These are phyloP conservation scores for Hoplostethus mediterraneus DNA, from an alignment of 2,797 vertebrate species.

Conservation along the genomic window DNA sequence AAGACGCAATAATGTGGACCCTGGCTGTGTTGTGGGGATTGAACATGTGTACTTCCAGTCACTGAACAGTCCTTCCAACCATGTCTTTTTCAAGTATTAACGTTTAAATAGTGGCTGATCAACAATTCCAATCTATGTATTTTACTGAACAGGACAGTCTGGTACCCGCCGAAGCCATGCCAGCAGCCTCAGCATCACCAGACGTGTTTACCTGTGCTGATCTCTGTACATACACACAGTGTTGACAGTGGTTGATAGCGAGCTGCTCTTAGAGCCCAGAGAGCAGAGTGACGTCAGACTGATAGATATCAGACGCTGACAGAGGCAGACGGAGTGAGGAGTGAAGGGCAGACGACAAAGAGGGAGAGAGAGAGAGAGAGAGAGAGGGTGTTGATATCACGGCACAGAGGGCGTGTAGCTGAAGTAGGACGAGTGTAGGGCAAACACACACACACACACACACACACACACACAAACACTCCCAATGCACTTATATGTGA, in stretches of 20 bases:
- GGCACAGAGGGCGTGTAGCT: not conserved
- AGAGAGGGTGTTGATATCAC: slow-evolving; percentile 2
- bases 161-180: no score
- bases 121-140: no score
- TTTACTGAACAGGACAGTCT: no score
- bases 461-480: slow-evolving; percentile 13
- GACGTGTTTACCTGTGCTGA: not conserved
- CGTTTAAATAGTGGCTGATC: no score
- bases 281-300: slow-evolving; percentile 26
- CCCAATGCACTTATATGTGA: slow-evolving; percentile 18
- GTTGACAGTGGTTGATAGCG: slow-evolving; percentile 12
- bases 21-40: no score
- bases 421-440: not conserved
- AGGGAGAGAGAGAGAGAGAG: slow-evolving; percentile 10
- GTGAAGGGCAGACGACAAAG: slow-evolving; percentile 15
- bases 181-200: no score
- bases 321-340: slow-evolving; percentile 5
- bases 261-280: slow-evolving; percentile 6
- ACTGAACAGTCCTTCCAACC: no score
- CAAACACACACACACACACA: not conserved
- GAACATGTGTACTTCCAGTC: no score
- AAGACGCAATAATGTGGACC: not conserved
- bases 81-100: no score
- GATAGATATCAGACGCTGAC: slow-evolving; percentile 48
- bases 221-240: slow-evolving; percentile 1